These are phyloP conservation scores for Sclerodermus sp. DNA, from an alignment of 2,888 invertebrate genomes.

Conservation along the genomic window DNA sequence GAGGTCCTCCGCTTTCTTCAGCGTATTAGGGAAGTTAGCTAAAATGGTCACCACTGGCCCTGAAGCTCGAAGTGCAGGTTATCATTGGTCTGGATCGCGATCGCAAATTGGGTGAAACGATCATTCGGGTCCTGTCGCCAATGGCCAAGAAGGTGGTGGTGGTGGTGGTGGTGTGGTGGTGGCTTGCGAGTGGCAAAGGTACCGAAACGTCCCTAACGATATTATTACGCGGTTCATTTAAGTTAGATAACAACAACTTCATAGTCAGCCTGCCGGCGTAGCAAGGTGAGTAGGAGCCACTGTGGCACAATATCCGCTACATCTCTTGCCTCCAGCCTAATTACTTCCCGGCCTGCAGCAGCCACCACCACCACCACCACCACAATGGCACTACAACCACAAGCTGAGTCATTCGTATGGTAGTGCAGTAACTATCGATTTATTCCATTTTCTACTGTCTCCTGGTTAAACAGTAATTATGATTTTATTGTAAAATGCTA, in stretches of 20 bases:
- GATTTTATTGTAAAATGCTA: too few species aligned
- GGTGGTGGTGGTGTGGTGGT: too few species aligned
- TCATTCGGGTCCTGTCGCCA: conserved; percentile 16
- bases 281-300: conserved; percentile 28
- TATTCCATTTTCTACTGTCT: too few species aligned
- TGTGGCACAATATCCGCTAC: conserved; percentile 48
- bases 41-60: too few species aligned
- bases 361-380: too few species aligned
- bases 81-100: too few species aligned
- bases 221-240: conserved; percentile 55
- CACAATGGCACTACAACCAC: too few species aligned
- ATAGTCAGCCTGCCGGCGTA: conserved; percentile 17
- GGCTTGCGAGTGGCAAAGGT: conserved; percentile 15
- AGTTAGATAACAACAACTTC: conserved; percentile 54
- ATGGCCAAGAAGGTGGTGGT: conserved; percentile 33
- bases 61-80: too few species aligned
- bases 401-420: too few species aligned
- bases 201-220: conserved; percentile 47
- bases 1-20: background rate
- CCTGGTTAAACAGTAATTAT: too few species aligned
- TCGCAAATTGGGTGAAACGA: too few species aligned
- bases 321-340: conserved; percentile 52
- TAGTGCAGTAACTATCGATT: too few species aligned
- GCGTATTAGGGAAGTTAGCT: background rate
- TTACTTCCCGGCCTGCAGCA: conserved; percentile 42